Evolutionary conservation across 2,113 vertebrate species (phyloP).

Genomic region (Ceyx melanurus): DNA sequence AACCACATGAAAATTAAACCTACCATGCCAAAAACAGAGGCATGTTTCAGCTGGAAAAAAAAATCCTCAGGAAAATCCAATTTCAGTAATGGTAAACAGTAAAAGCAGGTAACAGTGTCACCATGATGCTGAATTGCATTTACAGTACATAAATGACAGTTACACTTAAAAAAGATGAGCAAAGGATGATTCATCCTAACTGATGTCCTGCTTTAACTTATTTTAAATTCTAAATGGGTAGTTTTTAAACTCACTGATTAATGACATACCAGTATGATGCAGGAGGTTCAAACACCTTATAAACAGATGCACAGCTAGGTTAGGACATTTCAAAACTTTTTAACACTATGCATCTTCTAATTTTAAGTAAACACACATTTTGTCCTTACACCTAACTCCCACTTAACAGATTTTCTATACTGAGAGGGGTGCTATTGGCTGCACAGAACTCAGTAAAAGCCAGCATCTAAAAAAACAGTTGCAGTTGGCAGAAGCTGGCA

Average conservation of each 20-base stretch:
- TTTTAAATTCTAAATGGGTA: background rate
- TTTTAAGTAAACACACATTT: slow-evolving; percentile 65
- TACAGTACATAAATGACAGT: slow-evolving; percentile 1
- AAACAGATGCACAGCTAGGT: slow-evolving; percentile 43
- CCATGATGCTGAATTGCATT: background rate
- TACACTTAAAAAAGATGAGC: slow-evolving; percentile 33
- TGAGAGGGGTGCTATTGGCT: slow-evolving; percentile 24
- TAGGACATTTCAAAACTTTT: slow-evolving; percentile 40
- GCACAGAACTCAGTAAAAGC: slow-evolving; percentile 8
- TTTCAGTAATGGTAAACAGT: background rate
- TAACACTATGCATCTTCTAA: slow-evolving; percentile 50
- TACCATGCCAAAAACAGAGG: background rate
- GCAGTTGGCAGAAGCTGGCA: background rate
- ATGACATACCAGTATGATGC: background rate
- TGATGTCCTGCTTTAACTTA: slow-evolving; percentile 28
- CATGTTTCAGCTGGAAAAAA: background rate
- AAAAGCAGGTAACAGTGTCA: background rate
- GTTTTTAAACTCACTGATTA: slow-evolving; percentile 26
- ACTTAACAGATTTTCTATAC: slow-evolving; percentile 63
- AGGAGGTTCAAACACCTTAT: slow-evolving; percentile 31
- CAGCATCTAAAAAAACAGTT: background rate
- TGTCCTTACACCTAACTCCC: slow-evolving; percentile 69
- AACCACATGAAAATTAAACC: slow-evolving; percentile 1
- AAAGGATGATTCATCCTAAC: slow-evolving; percentile 48
- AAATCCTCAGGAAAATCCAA: background rate